Conservation (phyloP, 2,888 invertebrate species). For the Neoaliturus tenellus region DNA sequence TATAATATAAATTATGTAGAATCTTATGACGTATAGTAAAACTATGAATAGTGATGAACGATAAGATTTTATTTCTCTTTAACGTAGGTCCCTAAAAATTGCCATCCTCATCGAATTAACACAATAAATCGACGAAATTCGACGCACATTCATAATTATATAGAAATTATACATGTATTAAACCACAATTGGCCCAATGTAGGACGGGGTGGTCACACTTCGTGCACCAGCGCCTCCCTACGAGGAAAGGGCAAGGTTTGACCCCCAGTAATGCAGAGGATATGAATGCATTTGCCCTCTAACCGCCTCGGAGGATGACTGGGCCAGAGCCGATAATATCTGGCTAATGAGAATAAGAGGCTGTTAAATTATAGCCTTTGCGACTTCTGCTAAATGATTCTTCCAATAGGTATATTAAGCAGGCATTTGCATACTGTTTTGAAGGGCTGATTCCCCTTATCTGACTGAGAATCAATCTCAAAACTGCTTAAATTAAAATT, state of each 20-base stretch:
- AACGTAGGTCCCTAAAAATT: too few species aligned
- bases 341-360: slow-evolving; percentile 2
- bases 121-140: too few species aligned
- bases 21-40: too few species aligned
- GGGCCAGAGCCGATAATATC: neutral
- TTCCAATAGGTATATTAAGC: neutral
- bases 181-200: too few species aligned
- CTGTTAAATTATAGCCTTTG: slow-evolving; percentile 9
- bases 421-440: neutral
- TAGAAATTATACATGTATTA: too few species aligned
- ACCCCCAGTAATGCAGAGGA: neutral
- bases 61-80: too few species aligned
- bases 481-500: too few species aligned
- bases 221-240: neutral
- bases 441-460: neutral
- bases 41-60: too few species aligned
- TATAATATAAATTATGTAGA: too few species aligned
- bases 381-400: neutral
- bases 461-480: neutral
- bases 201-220: neutral
- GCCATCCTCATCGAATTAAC: too few species aligned
- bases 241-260: neutral
- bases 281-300: neutral
- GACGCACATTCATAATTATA: too few species aligned
- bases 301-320: neutral